Percentiles rank a stretch among this genome's conserved stretches.
These are phyloP conservation scores for Criorhina ranunculi DNA, from an alignment of 2,888 invertebrate species.

Conservation along the genomic window DNA sequence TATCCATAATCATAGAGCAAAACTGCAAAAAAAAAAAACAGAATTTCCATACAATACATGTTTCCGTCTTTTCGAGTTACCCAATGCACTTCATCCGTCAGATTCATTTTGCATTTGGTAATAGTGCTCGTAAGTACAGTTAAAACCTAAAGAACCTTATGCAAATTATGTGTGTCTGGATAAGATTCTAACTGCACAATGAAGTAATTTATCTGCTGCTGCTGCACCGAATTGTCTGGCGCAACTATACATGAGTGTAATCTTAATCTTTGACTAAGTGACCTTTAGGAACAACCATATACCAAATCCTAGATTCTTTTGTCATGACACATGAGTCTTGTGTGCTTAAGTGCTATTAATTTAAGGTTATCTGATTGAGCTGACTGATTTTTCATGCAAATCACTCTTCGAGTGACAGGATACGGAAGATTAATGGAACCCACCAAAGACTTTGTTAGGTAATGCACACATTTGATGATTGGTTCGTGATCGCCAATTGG, in stretches of 20 bases:
- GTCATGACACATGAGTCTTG: slow-evolving; percentile 6
- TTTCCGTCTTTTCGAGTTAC: slow-evolving; percentile 75
- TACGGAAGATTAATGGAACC: slow-evolving; percentile 36
- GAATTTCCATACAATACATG: slow-evolving; percentile 73
- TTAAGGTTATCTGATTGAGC: slow-evolving; percentile 42
- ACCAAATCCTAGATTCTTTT: slow-evolving; percentile 13
- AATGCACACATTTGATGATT: slow-evolving; percentile 33
- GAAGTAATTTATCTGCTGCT: slow-evolving; percentile 57
- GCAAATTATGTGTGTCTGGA: slow-evolving; percentile 49
- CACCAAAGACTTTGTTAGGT: neutral
- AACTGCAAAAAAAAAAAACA: slow-evolving; percentile 15
- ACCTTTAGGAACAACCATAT: slow-evolving; percentile 53
- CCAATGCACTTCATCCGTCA: slow-evolving; percentile 76
- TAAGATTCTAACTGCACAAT: slow-evolving; percentile 63
- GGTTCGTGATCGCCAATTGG: slow-evolving; percentile 32
- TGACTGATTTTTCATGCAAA: slow-evolving; percentile 42
- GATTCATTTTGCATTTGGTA: slow-evolving; percentile 69
- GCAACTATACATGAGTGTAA: too few species aligned
- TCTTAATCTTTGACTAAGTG: slow-evolving; percentile 55
- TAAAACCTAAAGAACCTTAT: slow-evolving; percentile 66
- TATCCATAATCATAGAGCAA: slow-evolving; percentile 63
- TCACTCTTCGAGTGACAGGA: slow-evolving; percentile 51
- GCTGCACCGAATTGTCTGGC: slow-evolving; percentile 70
- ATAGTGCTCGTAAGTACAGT: slow-evolving; percentile 28
- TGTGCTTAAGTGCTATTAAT: slow-evolving; percentile 30